These are phyloP conservation scores for Anoplophora glabripennis DNA, from an alignment of 1,140 invertebrate genomes.

Conservation along the genomic window DNA sequence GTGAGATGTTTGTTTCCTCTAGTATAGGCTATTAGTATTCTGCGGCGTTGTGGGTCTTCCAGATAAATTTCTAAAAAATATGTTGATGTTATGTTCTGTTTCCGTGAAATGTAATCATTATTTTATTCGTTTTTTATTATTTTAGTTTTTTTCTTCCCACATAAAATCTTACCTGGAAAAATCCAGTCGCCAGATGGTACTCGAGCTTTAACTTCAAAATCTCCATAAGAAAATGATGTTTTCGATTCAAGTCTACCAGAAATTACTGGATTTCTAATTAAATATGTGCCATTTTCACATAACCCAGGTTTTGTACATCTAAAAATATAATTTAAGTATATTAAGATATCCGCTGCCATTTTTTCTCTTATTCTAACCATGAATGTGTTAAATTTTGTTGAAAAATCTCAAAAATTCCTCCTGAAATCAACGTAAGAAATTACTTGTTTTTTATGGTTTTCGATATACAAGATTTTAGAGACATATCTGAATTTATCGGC, in stretches of 20 bases:
- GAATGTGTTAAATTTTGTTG: too few relatives aligned
- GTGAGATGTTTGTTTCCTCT: conserved; percentile 34
- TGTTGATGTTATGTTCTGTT: neutral
- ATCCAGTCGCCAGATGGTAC: conserved; percentile 67
- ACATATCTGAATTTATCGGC: too few relatives aligned
- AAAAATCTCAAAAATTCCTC: too few relatives aligned
- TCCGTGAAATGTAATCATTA: too few relatives aligned
- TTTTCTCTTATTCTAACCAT: too few relatives aligned
- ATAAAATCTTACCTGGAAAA: conserved; percentile 52
- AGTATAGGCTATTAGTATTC: conserved; percentile 36
- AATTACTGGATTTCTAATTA: conserved; percentile 26
- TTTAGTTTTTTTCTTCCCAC: neutral
- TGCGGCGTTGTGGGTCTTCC: conserved; percentile 25
- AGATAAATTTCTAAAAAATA: conserved; percentile 34
- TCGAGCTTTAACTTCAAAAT: conserved; percentile 62
- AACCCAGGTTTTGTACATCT: too few relatives aligned
- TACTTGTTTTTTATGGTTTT: too few relatives aligned
- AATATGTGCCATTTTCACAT: conserved; percentile 3
- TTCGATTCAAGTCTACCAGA: conserved; percentile 50
- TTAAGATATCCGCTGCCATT: too few relatives aligned
- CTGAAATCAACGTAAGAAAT: too few relatives aligned
- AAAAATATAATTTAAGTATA: too few relatives aligned
- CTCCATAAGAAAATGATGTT: conserved; percentile 59
- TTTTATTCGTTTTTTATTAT: too few relatives aligned
- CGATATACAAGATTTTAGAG: too few relatives aligned